Evolutionary conservation across 2,797 vertebrate species (phyloP), one percentile per base, ranked within the genome.

Genomic region (Hyperoplus immaculatus): DNA sequence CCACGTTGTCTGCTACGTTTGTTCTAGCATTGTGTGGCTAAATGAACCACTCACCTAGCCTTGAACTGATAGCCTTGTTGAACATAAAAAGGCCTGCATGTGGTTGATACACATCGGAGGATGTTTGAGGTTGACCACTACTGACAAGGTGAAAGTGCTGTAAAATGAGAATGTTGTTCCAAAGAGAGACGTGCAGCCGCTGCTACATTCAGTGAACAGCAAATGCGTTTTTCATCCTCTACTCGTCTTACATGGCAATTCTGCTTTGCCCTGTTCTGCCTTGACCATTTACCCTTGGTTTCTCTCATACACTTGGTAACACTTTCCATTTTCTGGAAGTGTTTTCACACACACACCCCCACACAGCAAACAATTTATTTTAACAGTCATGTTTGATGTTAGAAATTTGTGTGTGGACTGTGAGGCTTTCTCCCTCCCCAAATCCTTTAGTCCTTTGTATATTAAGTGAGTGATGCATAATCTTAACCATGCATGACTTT

Each of bases 401-500:
- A 9, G 60, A 78, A 88, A 75, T 60, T 77, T 6, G 16, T 55
- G 78, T 62, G 63, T 36, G 56, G 59, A 65, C 71, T 47, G 68
- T 8, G 39, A 77, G 67, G 77, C 71, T 80, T 60, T 68, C 75
- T 76, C 57, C 69, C 43, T 29, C 5, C 21, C 69, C 58, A 66
- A 82, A 80, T 80, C 80, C 73, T 72, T 69, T 18, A 61, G 79
- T 84, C 81, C 85, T 85, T 89, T 92, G 87, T 88, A 76, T 77
- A 63, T 83, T 86, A 80, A 82, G 55, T 54, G 83, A 85, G 82
- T 14, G 53, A 86, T 83, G 88, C 83, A 51, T 75, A 70, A 76
- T 79, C 80, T 90, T 82, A 90, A 83, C 81, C 80, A 64, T 84
- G 85, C 86, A 39, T 78, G 87, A 83, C 82, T 92, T 89, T 91